Base-by-base conservation (phyloP, 1,140 invertebrate species). In the Scylla paramamosain region DNA sequence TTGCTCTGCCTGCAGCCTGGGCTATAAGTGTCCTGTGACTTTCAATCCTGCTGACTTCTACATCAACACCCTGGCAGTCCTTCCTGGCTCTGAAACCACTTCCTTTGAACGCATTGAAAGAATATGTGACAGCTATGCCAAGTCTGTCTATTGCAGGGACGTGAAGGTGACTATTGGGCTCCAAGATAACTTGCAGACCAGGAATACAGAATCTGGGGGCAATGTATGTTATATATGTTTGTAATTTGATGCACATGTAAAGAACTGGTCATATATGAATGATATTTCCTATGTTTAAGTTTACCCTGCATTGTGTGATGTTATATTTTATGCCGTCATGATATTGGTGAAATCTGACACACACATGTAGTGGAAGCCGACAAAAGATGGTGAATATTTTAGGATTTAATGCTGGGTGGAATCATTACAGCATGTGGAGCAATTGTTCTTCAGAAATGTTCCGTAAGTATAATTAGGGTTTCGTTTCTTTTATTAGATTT, bases 81-180 rank as follows among this genome's bases (percentile, higher is more conserved):
- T 97, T 90, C 97, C 97, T n/a, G 97, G 97, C 7, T 97, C 97
- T 29, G 97, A 98, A 93, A 97, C 97, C 59, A 97, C 95, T 32
- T 95, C 95, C 14, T 97, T 97, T 67, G 97, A 97, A 95, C 97
- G 97, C 0, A 97, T 98, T 4, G 98, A 98, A 96, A 97, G 97
- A 96, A 97, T 99, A 88, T 98, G 98, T 96, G 98, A 98, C 97
- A 97, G 97, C 90, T 99, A 98, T 96, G 97, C 98, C 1, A 98
- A 98, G 0, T 98, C 98, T 95, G 98, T 98, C 93, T 97, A 98
- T 45, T 98, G 98, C 16, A 98, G 98, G 96, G 98, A 98, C 97
- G 97, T 98, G 20, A 96, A 96, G 93, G 96, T 96, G 31, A 96
- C 96, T 14, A 96, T 96, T 45, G 95, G 96, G 77, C 95, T 95